These are phyloP conservation scores for Phaetusa simplex DNA, from an alignment of 2,113 vertebrate genomes.

Conservation along the genomic window DNA sequence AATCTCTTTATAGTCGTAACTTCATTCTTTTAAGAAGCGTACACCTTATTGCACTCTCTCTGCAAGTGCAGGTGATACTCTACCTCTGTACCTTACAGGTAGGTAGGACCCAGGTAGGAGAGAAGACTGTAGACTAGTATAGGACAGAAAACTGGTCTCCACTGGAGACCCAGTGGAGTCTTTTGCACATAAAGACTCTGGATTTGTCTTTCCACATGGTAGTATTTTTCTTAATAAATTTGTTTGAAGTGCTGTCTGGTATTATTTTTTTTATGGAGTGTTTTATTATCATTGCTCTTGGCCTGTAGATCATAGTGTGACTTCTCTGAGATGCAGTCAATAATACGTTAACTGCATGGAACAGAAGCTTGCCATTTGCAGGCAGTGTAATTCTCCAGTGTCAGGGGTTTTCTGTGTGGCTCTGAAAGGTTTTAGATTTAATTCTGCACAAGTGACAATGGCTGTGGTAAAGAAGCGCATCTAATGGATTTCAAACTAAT, in stretches of 20 bases:
- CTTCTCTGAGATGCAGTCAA: background rate
- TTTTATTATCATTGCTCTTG: slow-evolving; percentile 24
- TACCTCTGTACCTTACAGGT: background rate
- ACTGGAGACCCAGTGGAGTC: background rate
- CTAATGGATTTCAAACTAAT: background rate
- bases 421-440: slow-evolving; percentile 5
- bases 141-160: background rate
- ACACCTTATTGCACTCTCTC: background rate
- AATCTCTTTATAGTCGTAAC: background rate
- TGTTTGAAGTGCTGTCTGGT: slow-evolving; percentile 35
- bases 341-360: background rate
- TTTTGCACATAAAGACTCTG: background rate
- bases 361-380: background rate
- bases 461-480: background rate
- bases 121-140: background rate
- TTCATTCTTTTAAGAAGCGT: background rate
- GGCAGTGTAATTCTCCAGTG: background rate
- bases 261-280: background rate
- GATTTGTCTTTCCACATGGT: background rate
- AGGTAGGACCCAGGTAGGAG: background rate
- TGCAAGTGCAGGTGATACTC: background rate
- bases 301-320: slow-evolving; percentile 2
- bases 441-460: background rate
- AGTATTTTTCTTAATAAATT: slow-evolving; percentile 43
- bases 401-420: background rate